Evolutionary conservation across 2,797 vertebrate genomes (phyloP).

Genomic region (Peromyscus nudipes): DNA sequence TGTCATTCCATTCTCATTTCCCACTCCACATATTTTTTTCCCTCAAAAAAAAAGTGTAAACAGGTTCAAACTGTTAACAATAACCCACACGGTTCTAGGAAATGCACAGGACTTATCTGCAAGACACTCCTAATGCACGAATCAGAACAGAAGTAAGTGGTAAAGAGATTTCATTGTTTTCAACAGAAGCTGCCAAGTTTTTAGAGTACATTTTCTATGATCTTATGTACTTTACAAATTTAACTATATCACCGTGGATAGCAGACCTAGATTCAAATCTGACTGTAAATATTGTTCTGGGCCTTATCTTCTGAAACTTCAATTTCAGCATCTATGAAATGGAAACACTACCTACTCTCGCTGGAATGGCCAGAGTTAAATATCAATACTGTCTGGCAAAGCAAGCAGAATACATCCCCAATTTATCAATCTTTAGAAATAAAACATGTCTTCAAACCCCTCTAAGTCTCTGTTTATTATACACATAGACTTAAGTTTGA

Average conservation of each 20-base stretch:
- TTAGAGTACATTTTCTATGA: slow-evolving; percentile 8
- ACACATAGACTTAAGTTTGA: not conserved
- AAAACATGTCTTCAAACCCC: not conserved
- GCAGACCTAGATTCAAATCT: not conserved
- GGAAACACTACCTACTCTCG: not conserved
- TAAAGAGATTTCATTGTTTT: slow-evolving; percentile 26
- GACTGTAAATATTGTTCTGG: not conserved
- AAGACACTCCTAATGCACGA: not conserved
- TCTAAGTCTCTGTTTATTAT: not conserved
- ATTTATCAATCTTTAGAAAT: slow-evolving; percentile 33
- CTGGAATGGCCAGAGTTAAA: not conserved
- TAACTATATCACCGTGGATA: not conserved
- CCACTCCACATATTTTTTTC: not conserved
- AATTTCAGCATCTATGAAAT: slow-evolving; percentile 27
- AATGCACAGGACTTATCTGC: slow-evolving; percentile 9
- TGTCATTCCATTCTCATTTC: slow-evolving; percentile 36
- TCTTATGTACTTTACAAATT: slow-evolving; percentile 1
- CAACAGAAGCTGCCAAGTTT: not conserved
- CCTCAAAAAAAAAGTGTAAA: slow-evolving; percentile 24
- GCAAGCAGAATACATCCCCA: not conserved
- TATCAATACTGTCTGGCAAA: slow-evolving; percentile 4
- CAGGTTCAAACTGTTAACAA: slow-evolving; percentile 53
- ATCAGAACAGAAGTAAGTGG: slow-evolving; percentile 23
- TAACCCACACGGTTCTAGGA: slow-evolving; percentile 10
- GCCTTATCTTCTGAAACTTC: not conserved